A percentile compares a stretch with the other conserved stretches of the same genome.
These are phyloP conservation scores for Todus mexicanus DNA, from an alignment of 2,797 vertebrate genomes.

Conservation along the genomic window DNA sequence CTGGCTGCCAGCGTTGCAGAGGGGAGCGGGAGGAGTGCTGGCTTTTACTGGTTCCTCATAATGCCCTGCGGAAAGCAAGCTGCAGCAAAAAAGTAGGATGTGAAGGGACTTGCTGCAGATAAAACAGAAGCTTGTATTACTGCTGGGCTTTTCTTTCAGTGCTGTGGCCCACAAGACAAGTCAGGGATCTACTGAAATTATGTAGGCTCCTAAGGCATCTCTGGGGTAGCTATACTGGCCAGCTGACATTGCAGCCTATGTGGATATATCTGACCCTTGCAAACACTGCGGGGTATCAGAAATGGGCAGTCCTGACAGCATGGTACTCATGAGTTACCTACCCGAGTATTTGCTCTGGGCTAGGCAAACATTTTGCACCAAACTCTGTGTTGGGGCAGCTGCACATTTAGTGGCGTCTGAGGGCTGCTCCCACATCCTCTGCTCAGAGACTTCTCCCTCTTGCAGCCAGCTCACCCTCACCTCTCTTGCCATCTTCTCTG, in stretches of 20 bases:
- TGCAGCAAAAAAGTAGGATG: neutral
- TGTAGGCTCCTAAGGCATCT: neutral
- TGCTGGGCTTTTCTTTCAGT: neutral
- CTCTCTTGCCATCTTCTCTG: neutral
- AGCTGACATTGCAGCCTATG: neutral
- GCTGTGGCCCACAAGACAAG: neutral
- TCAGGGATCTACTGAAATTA: neutral
- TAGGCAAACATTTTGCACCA: neutral
- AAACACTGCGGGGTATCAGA: neutral
- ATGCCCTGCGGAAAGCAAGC: neutral
- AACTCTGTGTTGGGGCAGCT: neutral
- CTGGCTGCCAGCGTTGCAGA: accelerated
- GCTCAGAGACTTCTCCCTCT: neutral
- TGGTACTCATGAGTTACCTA: neutral
- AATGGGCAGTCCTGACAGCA: neutral
- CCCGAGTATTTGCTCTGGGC: neutral
- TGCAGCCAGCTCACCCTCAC: neutral
- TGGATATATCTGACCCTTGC: neutral
- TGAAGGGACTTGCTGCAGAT: neutral
- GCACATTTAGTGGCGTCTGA: neutral
- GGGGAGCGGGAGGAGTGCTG: neutral
- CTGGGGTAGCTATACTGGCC: neutral
- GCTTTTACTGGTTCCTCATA: neutral
- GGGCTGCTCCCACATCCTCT: neutral
- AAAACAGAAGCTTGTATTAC: neutral